These are phyloP conservation scores for Chloroceryle aenea DNA, from an alignment of 2,113 vertebrate species.

Conservation along the genomic window DNA sequence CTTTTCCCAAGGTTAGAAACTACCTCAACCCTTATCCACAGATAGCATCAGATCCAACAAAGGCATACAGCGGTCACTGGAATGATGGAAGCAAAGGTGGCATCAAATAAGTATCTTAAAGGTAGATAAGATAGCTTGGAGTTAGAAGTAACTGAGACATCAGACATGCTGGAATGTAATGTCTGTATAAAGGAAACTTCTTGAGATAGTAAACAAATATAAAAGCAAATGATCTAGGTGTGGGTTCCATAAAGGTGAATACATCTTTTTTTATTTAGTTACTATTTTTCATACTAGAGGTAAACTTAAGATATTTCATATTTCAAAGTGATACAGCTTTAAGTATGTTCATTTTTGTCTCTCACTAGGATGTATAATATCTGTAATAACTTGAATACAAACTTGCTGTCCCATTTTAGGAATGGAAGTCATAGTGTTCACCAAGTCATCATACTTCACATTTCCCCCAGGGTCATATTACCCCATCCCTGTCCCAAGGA, in stretches of 20 bases:
- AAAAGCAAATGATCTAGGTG: not conserved
- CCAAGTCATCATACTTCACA: not conserved
- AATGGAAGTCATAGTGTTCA: not conserved
- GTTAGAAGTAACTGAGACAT: not conserved
- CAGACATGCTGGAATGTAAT: not conserved
- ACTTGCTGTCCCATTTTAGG: not conserved
- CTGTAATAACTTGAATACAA: not conserved
- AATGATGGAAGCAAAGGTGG: not conserved
- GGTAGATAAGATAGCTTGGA: not conserved
- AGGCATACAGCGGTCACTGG: not conserved
- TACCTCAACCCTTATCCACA: not conserved
- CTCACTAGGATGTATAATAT: not conserved
- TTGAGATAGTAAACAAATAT: not conserved
- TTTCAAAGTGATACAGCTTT: not conserved
- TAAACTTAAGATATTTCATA: not conserved
- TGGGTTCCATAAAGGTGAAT: not conserved
- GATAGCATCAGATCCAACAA: not conserved
- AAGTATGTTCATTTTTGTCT: not conserved
- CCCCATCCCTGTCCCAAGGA: not conserved
- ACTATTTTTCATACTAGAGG: not conserved
- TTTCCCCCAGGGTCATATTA: constrained; percentile 5
- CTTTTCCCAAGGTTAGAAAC: not conserved
- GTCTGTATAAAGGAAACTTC: not conserved
- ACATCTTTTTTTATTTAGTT: not conserved
- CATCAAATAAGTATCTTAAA: not conserved